Evolutionary conservation across 2,888 invertebrate species (phyloP), one percentile per base, ranked within the genome.

Genomic region (Trisateles emortualis): DNA sequence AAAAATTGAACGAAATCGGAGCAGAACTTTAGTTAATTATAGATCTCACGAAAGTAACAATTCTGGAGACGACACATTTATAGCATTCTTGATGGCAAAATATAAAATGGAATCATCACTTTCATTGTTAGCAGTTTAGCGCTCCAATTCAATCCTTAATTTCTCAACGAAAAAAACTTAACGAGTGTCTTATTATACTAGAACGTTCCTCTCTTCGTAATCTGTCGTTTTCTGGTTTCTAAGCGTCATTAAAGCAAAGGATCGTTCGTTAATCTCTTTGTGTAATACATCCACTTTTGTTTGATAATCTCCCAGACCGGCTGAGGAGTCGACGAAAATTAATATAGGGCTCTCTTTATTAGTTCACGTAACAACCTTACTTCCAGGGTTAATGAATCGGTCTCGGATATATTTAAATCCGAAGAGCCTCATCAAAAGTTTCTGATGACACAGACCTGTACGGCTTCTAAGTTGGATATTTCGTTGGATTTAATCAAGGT

Each of bases 351-450:
- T 54, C 51, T 58, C 61, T 59, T 61, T 64, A 71, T 64, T 66
- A 64, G 63, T 60, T 60, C 59, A 40, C 40, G 54, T 68, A 62
- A 68, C 63, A 68, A 59, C 54, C 60, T 56, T 39, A 69, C 65
- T 68, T 53, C 52, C 56, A 45, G 58, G 61, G 67, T 69, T 72
- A 69, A 71, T 68, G 68, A 71, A 66, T 59, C 59, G 39, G 39
- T 42, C 35, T 43, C 24, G 42, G 57, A 52, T 67, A 64, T 60
- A 58, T 64, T 69, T 69, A 60, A 68, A 66, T 64, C 62, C 51
- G 19, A 64, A 60, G 41, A 55, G 59, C 57, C 55, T 62, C 64
- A 64, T 66, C 55, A 62, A 53, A 70, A 72, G 19, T 68, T 67
- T 71, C 64, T 53, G 59, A 71, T 68, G 68, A 59, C 56, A 52